Evolutionary conservation across 2,113 vertebrate genomes (phyloP), one percentile per base, ranked within the genome.

Genomic region (Chloebia gouldiae): DNA sequence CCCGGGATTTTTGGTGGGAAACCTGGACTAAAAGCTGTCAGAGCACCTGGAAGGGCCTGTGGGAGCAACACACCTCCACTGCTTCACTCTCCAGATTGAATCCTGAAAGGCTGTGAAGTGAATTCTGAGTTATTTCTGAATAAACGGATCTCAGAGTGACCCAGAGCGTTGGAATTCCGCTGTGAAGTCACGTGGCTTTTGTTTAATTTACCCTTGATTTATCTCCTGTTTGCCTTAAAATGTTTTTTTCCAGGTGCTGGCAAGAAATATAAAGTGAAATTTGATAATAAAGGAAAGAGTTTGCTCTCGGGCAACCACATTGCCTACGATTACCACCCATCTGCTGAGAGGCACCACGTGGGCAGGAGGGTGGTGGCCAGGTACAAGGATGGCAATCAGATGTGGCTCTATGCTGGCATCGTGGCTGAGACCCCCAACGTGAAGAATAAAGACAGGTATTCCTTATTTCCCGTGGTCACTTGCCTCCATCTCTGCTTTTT

Each of bases 341-440:
- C 96, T 0, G 97, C 98, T 1, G 99, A 99, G 93, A 98, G 98
- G 39, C 96, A 99, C 60, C 98, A 98, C 19, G 99, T 99, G 3
- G 99, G 99, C 11, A 99, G 99, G 81, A 98, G 99, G 19, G 99
- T 99, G 2, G 99, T 99, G 23, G 99, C 99, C 42, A 99, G 98
- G 78, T 99, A 99, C 98, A 99, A 99, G 95, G 99, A 99, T 14
- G 99, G 99, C 35, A 99, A 98, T 82, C 98, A 99, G 95, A 98
- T 99, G 68, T 99, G 99, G 99, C 98, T 99, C 18, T 99, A 99
- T 1, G 99, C 99, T n/a, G 99, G 99, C 18, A 98, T 99, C 5
- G 99, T 99, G 44, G 99, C 99, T 3, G 99, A 99, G 96, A 99
- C 99, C 91, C 99, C 99, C 8, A 99, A 99, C 17, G 97, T 98